These are phyloP conservation scores for Narcine bancroftii DNA, from an alignment of 2,113 vertebrate species.

Conservation along the genomic window DNA sequence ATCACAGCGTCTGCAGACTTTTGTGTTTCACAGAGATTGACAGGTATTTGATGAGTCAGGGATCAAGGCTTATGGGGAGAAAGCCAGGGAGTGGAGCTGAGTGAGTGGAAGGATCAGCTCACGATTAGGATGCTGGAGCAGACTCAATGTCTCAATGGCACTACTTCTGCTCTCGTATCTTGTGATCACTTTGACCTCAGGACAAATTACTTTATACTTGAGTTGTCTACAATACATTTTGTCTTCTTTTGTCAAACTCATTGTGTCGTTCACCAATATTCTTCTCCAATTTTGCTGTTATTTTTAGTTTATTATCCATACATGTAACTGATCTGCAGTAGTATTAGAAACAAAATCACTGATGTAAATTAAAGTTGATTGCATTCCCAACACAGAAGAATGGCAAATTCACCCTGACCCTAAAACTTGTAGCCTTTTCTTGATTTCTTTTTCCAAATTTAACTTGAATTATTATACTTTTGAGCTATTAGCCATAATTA, in stretches of 20 bases:
- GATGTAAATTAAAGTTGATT: background rate
- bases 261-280: background rate
- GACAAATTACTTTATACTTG: too few species aligned
- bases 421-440: background rate
- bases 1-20: too few species aligned
- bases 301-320: background rate
- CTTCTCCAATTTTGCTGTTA: background rate
- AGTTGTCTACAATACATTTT: background rate
- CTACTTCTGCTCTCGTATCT: too few species aligned
- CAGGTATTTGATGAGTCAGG: too few species aligned
- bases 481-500: background rate
- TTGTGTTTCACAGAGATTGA: too few species aligned
- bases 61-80: too few species aligned
- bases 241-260: background rate
- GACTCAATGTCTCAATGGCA: too few species aligned
- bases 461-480: background rate
- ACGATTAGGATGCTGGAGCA: too few species aligned
- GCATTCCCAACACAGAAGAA: background rate
- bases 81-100: too few species aligned
- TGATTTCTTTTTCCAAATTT: background rate
- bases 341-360: background rate
- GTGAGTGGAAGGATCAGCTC: too few species aligned
- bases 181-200: too few species aligned
- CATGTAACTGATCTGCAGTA: background rate
- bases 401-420: background rate